These are phyloP conservation scores for Ernsta delagoae DNA, from an alignment of 2,888 invertebrate genomes.

Conservation along the genomic window DNA sequence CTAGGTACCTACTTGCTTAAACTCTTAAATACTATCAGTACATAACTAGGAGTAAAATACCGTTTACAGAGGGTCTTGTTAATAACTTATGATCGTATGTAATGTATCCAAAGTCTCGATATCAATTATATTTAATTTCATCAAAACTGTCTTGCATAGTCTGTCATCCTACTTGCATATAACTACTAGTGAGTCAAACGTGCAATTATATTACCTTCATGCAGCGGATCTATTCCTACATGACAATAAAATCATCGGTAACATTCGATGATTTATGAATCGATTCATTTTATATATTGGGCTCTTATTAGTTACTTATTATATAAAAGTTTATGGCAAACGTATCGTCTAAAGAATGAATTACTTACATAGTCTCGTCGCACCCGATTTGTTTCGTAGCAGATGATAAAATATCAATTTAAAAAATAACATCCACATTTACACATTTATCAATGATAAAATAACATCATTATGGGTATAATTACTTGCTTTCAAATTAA, in stretches of 20 bases:
- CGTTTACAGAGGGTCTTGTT: constrained; percentile 38
- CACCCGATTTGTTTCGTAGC: constrained; percentile 61
- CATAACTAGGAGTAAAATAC: constrained; percentile 35
- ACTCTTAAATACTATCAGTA: constrained; percentile 36
- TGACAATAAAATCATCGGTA: constrained; percentile 62
- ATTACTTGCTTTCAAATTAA: constrained; percentile 19
- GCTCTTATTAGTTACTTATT: constrained; percentile 61
- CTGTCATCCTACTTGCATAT: constrained; percentile 39
- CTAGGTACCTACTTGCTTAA: no score
- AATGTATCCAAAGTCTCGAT: constrained; percentile 31
- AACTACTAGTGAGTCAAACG: constrained; percentile 64
- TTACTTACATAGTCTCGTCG: constrained; percentile 83
- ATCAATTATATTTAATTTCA: constrained; percentile 18
- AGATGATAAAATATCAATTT: constrained; percentile 57
- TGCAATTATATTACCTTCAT: constrained; percentile 67
- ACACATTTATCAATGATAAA: constrained; percentile 39
- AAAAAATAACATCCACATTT: constrained; percentile 51
- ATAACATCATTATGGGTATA: constrained; percentile 29
- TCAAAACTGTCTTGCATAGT: constrained; percentile 24
- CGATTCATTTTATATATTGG: constrained; percentile 52
- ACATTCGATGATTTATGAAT: constrained; percentile 67
- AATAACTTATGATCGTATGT: constrained; percentile 37
- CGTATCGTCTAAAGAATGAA: constrained; percentile 69
- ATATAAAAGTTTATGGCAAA: constrained; percentile 62
- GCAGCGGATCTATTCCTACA: constrained; percentile 68